Evolutionary conservation across 2,113 vertebrate genomes (phyloP), one percentile per base, ranked within the genome.

Genomic region (Xiphorhynchus elegans): DNA sequence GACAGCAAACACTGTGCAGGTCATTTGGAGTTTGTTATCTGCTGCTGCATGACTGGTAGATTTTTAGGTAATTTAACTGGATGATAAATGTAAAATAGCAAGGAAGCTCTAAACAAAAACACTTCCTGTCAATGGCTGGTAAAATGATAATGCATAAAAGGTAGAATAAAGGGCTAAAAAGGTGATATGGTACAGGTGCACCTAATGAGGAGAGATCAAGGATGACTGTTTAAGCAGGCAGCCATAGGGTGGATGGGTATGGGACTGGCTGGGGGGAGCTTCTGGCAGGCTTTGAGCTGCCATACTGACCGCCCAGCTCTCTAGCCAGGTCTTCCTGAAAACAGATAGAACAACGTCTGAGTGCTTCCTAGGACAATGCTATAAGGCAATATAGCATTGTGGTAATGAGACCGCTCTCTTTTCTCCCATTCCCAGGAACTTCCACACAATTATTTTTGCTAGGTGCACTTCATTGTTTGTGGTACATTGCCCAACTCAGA

Each of bases 371-470:
- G 47, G 24, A 67, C 24, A 66, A 15, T 11, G 11, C 10, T 66
- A 5, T 46, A n/a, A 55, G n/a, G 17, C 8, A 40, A 13, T 40
- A 40, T 40, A 40, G 13, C 40, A 40, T 49, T 1, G 0, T 52
- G 13, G 26, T 82, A 87, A 89, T 26, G 44, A 78, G 24, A 21
- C 28, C 40, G 3, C 11, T 82, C 62, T 25, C 56, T 75, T 56
- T 8, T 52, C 44, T 91, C 37, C 18, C 44, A 75, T 28, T 5
- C 21, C 35, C 47, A 78, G 55, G 40, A 92, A 49, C 62, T 49
- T 89, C 53, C 35, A 67, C 8, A 18, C 16, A 62, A 56, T 73
- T 91, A 46, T 77, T 95, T 96, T 75, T 85, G 40, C 39, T 68
- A 49, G 17, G 23, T 68, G 37, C 39, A 35, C 60, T 92, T 76